Evolutionary conservation across 1,140 invertebrate species (phyloP).

Genomic region (Lepidurus apus): DNA sequence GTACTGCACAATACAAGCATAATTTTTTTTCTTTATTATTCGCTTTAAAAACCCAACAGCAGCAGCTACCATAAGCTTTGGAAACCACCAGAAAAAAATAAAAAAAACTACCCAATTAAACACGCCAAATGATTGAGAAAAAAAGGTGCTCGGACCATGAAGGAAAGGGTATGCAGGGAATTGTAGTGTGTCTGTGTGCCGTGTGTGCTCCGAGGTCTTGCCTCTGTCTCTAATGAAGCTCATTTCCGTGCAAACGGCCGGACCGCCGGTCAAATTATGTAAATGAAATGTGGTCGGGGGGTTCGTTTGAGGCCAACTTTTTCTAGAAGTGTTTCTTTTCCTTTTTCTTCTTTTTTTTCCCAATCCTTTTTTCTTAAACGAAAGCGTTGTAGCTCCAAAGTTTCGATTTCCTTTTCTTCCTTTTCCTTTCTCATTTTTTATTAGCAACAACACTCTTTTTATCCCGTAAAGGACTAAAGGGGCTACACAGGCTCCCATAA

Average conservation of each 20-base stretch:
- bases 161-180: background rate
- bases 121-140: conserved; percentile 9
- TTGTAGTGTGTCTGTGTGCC: conserved; percentile 1
- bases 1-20: too few species aligned
- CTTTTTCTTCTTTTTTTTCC: too few species aligned
- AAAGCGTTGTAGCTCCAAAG: background rate
- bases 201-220: background rate
- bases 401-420: conserved; percentile 15
- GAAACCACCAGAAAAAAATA: background rate
- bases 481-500: background rate
- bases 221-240: conserved; percentile 3
- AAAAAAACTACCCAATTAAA: background rate
- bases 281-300: conserved; percentile 6
- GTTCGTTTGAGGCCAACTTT: conserved; percentile 21
- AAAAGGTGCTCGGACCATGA: background rate
- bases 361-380: too few species aligned
- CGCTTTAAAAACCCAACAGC: background rate
- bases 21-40: too few species aligned
- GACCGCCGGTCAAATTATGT: conserved; percentile 18
- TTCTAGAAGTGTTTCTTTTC: conserved; percentile 2
- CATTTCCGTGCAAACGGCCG: conserved; percentile 20
- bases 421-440: background rate
- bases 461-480: background rate
- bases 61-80: background rate
- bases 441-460: background rate